A percentile compares a stretch with the other conserved stretches of the same genome.
Evolutionary conservation across 2,888 invertebrate species (phyloP).

Genomic region (Chloromyia formosa): DNA sequence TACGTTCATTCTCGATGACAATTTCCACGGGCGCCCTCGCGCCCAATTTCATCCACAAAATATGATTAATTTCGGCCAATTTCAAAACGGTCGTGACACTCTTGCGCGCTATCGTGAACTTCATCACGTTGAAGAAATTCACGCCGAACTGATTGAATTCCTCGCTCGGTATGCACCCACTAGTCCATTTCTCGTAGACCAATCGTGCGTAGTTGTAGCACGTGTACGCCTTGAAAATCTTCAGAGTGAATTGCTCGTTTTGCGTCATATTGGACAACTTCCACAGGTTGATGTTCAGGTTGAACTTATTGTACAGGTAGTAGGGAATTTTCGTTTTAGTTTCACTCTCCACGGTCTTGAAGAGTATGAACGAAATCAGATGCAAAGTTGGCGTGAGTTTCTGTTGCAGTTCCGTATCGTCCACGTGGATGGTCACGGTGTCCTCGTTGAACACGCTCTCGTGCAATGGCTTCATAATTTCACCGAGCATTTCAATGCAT

Average conservation of each 20-base stretch:
- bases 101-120: conserved; percentile 59
- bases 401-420: conserved; percentile 66
- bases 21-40: conserved; percentile 59
- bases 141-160: conserved; percentile 56
- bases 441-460: conserved; percentile 66
- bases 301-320: conserved; percentile 59
- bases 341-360: conserved; percentile 65
- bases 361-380: conserved; percentile 68
- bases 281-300: conserved; percentile 59
- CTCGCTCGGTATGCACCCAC: conserved; percentile 35
- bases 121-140: conserved; percentile 62
- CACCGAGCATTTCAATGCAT: conserved; percentile 67
- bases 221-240: conserved; percentile 56
- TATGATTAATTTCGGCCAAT: conserved; percentile 62
- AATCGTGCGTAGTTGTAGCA: conserved; percentile 58
- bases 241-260: conserved; percentile 58
- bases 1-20: conserved; percentile 59
- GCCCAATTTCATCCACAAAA: conserved; percentile 63
- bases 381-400: conserved; percentile 69
- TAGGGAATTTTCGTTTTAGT: conserved; percentile 59
- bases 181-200: conserved; percentile 58
- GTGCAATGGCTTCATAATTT: conserved; percentile 69
- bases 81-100: conserved; percentile 60
- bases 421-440: conserved; percentile 60
- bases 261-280: conserved; percentile 61